Evolutionary conservation across 2,888 invertebrate genomes (phyloP).

Genomic region (Acrocera orbiculus): DNA sequence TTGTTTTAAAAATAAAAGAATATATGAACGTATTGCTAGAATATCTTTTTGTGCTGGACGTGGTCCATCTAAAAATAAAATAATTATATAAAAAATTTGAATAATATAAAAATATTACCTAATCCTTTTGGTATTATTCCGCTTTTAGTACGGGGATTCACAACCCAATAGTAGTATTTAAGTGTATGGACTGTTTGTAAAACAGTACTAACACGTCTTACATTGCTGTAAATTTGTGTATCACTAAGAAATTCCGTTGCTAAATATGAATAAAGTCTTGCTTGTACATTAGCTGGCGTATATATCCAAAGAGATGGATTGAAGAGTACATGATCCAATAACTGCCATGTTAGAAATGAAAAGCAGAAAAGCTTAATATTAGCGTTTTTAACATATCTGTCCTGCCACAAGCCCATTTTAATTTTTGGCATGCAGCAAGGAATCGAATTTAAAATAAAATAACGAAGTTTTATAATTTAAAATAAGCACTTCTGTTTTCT

Average conservation of each 20-base stretch:
- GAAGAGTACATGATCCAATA: conserved; percentile 97
- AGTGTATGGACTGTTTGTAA: conserved; percentile 96
- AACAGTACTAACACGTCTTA: conserved; percentile 89
- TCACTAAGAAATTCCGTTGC: conserved; percentile 98
- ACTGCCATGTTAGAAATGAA: conserved; percentile 84
- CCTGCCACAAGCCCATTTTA: conserved; percentile 33
- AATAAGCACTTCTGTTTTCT: too few species aligned
- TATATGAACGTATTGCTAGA: conserved; percentile 82
- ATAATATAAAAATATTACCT: conserved; percentile 36
- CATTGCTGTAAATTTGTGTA: conserved; percentile 93
- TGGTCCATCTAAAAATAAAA: conserved; percentile 57
- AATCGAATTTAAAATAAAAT: too few species aligned
- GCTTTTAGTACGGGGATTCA: conserved; percentile 86
- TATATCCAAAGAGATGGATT: conserved; percentile 99
- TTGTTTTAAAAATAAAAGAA: conserved; percentile 88
- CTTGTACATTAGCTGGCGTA: conserved; percentile 89
- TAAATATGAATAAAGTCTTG: conserved; percentile 88
- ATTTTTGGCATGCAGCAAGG: conserved; percentile 21
- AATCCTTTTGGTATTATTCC: conserved; percentile 89
- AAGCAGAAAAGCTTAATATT: conserved; percentile 75
- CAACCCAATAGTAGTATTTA: conserved; percentile 99
- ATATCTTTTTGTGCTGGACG: conserved; percentile 90
- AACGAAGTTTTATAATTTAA: too few species aligned
- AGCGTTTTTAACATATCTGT: conserved; percentile 37
- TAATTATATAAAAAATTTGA: not conserved